Evolutionary conservation across 2,113 vertebrate genomes (phyloP).

Genomic region (Cinclus mexicanus): DNA sequence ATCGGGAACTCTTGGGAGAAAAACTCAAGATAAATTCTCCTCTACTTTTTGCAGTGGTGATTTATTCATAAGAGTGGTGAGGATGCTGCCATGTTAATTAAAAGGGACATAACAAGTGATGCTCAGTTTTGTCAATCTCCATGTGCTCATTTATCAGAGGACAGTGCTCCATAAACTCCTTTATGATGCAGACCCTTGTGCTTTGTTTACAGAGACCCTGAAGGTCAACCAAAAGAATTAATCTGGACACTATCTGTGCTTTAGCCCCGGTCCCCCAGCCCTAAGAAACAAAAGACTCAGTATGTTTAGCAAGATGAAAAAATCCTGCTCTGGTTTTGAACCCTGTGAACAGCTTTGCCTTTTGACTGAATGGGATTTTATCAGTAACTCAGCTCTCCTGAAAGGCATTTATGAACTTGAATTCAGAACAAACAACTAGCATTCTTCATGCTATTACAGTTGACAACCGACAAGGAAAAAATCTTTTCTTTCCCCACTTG

Average conservation of each 20-base stretch:
- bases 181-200: not conserved
- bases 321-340: not conserved
- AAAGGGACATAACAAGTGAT: not conserved
- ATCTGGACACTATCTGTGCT: not conserved
- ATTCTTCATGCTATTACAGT: not conserved
- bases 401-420: not conserved
- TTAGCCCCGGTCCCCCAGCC: not conserved
- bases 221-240: not conserved
- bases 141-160: not conserved
- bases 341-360: not conserved
- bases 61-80: not conserved
- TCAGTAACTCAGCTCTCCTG: not conserved
- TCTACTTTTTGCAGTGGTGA: not conserved
- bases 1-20: rapidly evolving
- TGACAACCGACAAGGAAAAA: not conserved
- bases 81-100: not conserved
- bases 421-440: not conserved
- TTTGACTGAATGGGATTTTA: not conserved
- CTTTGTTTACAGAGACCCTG: not conserved
- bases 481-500: not conserved
- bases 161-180: not conserved
- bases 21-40: not conserved
- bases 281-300: not conserved
- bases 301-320: not conserved
- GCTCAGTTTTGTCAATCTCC: not conserved